Evolutionary conservation across 1,140 invertebrate genomes (phyloP).

Genomic region (Sinella curviseta): DNA sequence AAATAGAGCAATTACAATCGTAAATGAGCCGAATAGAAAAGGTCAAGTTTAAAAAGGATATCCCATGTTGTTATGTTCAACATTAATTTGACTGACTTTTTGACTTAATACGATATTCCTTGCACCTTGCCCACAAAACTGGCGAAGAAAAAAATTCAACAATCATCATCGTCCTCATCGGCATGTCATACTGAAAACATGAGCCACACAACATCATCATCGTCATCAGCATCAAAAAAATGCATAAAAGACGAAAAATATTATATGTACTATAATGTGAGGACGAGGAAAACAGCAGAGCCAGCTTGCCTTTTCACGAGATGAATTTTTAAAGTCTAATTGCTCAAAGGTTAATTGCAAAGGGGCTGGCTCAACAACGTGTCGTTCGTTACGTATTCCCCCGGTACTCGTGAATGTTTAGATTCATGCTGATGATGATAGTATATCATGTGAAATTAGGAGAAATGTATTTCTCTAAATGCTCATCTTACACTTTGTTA

Average conservation of each 20-base stretch:
- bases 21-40: slow-evolving; percentile 16
- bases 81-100: not conserved
- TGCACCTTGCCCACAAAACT: not conserved
- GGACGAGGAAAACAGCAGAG: not conserved
- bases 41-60: not conserved
- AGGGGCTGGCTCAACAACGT: slow-evolving; percentile 13
- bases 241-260: not conserved
- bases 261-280: too few relatives aligned
- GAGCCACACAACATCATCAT: not conserved
- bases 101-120: not conserved
- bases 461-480: not conserved
- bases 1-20: slow-evolving; percentile 16
- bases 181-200: not conserved
- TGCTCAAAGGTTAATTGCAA: slow-evolving; percentile 43
- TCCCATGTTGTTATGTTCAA: not conserved
- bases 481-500: not conserved
- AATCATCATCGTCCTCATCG: not conserved
- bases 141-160: not conserved
- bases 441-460: not conserved
- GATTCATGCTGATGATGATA: not conserved
- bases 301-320: not conserved
- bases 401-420: not conserved
- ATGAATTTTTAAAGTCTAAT: slow-evolving; percentile 30
- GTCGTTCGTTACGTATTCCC: too few relatives aligned
- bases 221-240: not conserved